Evolutionary conservation across 2,113 vertebrate genomes (phyloP).

Genomic region (Hemichromis elongatus): DNA sequence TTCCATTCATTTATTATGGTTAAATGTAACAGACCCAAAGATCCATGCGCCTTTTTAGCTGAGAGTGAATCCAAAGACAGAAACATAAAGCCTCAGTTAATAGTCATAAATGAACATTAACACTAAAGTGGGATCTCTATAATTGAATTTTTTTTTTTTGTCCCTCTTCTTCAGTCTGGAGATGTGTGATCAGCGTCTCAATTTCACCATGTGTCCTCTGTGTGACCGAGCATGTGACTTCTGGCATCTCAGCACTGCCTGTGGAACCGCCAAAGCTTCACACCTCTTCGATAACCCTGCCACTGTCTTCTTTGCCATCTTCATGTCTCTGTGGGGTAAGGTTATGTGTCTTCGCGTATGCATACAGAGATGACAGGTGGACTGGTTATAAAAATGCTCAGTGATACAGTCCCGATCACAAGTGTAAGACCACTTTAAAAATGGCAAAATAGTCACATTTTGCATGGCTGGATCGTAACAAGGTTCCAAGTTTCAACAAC

Average conservation of each 20-base stretch:
- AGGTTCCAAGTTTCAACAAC: not conserved
- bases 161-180: slow-evolving; percentile 76
- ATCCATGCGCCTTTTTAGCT: not conserved
- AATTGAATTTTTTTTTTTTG: not conserved
- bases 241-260: slow-evolving; percentile 94
- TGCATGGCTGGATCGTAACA: not conserved
- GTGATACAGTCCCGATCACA: not conserved
- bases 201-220: slow-evolving; percentile 97
- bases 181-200: slow-evolving; percentile 88
- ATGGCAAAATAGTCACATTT: fast-evolving
- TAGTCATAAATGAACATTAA: not conserved
- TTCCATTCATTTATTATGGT: slow-evolving; percentile 27
- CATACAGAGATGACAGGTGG: not conserved
- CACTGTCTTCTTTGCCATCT: slow-evolving; percentile 94
- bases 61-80: not conserved
- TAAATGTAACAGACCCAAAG: not conserved
- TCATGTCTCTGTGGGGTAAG: slow-evolving; percentile 99
- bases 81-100: not conserved
- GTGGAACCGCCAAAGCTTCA: slow-evolving; percentile 86
- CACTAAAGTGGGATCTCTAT: not conserved
- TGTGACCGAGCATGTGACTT: slow-evolving; percentile 93
- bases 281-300: slow-evolving; percentile 98
- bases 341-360: not conserved
- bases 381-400: not conserved
- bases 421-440: not conserved